phyloP scores from a whole-genome alignment of 64 coral and sea anemone species.

The Pocillopora damicornis region DNA sequence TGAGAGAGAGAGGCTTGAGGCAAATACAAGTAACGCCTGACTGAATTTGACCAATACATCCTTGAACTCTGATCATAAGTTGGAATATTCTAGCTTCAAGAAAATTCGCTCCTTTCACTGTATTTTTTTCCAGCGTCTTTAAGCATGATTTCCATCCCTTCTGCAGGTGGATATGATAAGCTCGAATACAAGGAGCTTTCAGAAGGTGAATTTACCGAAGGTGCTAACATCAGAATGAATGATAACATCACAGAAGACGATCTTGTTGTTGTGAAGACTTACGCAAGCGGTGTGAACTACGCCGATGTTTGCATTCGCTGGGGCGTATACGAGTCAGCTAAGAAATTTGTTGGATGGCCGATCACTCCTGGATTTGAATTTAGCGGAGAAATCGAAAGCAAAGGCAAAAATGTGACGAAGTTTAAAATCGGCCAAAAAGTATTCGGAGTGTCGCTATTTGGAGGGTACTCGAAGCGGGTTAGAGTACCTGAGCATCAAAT shows the following conservation, averaged over 20 bases:
- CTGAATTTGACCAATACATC: no score
- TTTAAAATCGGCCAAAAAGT: slow-evolving; percentile 90
- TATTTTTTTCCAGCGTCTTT: no score
- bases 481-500: slow-evolving; percentile 85
- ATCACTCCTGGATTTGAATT: slow-evolving; percentile 99
- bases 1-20: no score
- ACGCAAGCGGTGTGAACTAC: slow-evolving; percentile 91
- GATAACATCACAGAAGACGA: slow-evolving; percentile 67
- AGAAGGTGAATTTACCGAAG: slow-evolving; percentile 56
- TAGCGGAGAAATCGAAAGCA: slow-evolving; percentile 80
- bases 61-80: no score
- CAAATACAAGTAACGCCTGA: no score
- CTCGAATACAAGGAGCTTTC: slow-evolving; percentile 61
- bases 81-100: no score
- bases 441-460: slow-evolving; percentile 86
- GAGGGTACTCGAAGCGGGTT: slow-evolving; percentile 74
- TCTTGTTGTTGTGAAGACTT: slow-evolving; percentile 69
- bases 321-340: slow-evolving; percentile 91
- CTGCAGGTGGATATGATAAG: slow-evolving; percentile 89
- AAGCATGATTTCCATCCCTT: slow-evolving; percentile 84
- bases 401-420: slow-evolving; percentile 75
- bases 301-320: slow-evolving; percentile 94
- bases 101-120: not conserved
- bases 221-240: slow-evolving; percentile 71
- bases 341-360: slow-evolving; percentile 94